Percentiles rank a stretch among this genome's conserved stretches.
phyloP scores from a whole-genome alignment of 2,113 vertebrate genomes.

The Oophaga pumilio region DNA sequence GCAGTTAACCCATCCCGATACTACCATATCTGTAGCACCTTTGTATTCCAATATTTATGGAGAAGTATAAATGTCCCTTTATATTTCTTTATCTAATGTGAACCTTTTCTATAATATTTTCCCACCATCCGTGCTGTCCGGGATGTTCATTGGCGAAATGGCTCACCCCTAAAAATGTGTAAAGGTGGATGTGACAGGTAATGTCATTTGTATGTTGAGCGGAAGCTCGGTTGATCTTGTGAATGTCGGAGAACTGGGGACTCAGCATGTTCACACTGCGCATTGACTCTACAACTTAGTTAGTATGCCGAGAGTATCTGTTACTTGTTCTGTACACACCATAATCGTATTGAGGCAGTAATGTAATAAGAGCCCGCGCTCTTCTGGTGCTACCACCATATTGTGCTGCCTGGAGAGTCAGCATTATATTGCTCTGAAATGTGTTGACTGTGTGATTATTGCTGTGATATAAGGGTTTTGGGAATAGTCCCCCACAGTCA shows the following conservation, averaged over 20 bases:
- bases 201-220: conserved; percentile 10
- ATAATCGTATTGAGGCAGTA: conserved; percentile 48
- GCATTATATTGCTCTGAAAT: conserved; percentile 34
- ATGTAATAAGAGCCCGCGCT: conserved; percentile 39
- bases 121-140: neutral
- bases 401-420: conserved; percentile 30
- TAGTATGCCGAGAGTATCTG: conserved; percentile 43
- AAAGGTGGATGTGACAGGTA: neutral
- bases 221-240: neutral
- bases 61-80: neutral
- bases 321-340: conserved; percentile 39
- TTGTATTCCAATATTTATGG: neutral
- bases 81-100: neutral
- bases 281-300: conserved; percentile 22
- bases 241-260: neutral
- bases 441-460: conserved; percentile 34
- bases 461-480: conserved; percentile 19
- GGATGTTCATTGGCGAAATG: neutral
- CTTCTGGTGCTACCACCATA: conserved; percentile 34
- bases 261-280: conserved; percentile 22
- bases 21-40: neutral
- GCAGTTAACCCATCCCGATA: neutral
- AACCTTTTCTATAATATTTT: neutral
- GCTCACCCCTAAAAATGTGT: neutral
- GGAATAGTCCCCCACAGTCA: conserved; percentile 16